A percentile compares a stretch with the other conserved stretches of the same genome.
Conservation (phyloP, 2,113 vertebrate species). For the Callopanchax toddi region DNA sequence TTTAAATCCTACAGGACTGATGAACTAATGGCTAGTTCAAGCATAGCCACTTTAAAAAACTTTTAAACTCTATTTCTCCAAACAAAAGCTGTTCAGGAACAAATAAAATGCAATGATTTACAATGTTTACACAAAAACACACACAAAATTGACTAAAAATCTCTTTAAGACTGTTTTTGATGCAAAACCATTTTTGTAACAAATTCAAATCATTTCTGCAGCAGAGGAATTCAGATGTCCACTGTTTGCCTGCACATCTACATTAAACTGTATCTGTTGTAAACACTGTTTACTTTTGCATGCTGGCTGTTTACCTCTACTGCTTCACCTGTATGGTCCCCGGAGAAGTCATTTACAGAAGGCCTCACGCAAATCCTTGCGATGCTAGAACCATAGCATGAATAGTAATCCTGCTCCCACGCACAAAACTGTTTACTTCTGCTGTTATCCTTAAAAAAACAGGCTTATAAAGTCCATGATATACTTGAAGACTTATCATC, state of each 20-base stretch:
- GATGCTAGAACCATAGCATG: slow-evolving; percentile 4
- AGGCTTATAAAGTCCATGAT: background rate
- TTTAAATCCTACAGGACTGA: no score
- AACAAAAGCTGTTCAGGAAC: background rate
- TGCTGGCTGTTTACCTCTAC: slow-evolving; percentile 14
- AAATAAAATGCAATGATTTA: no score
- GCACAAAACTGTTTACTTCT: slow-evolving; percentile 5
- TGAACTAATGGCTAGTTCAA: no score
- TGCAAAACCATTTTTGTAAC: background rate
- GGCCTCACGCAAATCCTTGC: slow-evolving; percentile 13
- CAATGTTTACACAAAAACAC: no score
- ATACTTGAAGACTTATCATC: background rate
- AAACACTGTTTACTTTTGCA: slow-evolving; percentile 13
- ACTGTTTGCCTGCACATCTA: slow-evolving; percentile 4
- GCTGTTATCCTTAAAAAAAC: slow-evolving; percentile 17
- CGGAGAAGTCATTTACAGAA: slow-evolving; percentile 28
- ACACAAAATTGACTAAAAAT: no score
- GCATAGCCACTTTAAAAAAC: slow-evolving; percentile 8
- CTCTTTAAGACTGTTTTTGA: no score
- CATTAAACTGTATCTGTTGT: slow-evolving; percentile 4
- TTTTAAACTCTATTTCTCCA: slow-evolving; percentile 33
- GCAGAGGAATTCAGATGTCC: slow-evolving; percentile 14
- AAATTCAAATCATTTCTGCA: background rate
- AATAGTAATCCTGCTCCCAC: slow-evolving; percentile 6
- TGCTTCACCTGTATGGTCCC: slow-evolving; percentile 29